phyloP scores from a whole-genome alignment of 2,888 invertebrate genomes.

The Gymnocheta viridis region DNA sequence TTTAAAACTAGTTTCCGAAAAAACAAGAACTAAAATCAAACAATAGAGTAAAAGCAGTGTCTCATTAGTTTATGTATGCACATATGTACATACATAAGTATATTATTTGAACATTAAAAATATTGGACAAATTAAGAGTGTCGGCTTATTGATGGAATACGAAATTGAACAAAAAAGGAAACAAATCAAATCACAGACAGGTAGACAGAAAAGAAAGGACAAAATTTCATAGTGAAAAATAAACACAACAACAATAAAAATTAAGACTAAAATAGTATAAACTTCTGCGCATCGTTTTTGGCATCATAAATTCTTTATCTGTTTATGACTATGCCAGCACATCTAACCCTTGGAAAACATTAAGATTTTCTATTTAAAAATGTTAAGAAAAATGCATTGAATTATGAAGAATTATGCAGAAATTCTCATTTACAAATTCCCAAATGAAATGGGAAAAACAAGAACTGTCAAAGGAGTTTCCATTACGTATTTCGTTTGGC shows the following conservation, averaged over 20 bases:
- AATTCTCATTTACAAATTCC: background rate
- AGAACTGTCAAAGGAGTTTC: too few species aligned
- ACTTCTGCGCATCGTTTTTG: background rate
- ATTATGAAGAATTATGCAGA: background rate
- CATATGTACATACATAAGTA: too few species aligned
- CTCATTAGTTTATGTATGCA: too few species aligned
- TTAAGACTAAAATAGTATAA: background rate
- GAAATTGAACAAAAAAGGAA: background rate
- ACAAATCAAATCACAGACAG: background rate
- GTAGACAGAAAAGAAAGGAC: conserved; percentile 5
- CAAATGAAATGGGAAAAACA: background rate
- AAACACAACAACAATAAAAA: background rate
- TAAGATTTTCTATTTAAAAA: background rate
- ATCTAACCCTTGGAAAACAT: background rate
- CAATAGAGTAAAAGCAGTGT: too few species aligned
- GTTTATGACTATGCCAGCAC: conserved; percentile 1
- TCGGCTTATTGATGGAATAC: background rate
- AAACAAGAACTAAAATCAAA: too few species aligned
- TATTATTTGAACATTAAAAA: too few species aligned
- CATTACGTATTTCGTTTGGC: too few species aligned
- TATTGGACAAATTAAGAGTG: too few species aligned
- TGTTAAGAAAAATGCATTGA: background rate
- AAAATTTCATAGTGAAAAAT: background rate
- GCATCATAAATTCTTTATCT: background rate
- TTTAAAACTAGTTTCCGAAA: too few species aligned